Percentiles rank a stretch among this genome's conserved stretches.
These are phyloP conservation scores for Zapus hudsonius DNA, from an alignment of 2,113 vertebrate genomes.

Conservation along the genomic window DNA sequence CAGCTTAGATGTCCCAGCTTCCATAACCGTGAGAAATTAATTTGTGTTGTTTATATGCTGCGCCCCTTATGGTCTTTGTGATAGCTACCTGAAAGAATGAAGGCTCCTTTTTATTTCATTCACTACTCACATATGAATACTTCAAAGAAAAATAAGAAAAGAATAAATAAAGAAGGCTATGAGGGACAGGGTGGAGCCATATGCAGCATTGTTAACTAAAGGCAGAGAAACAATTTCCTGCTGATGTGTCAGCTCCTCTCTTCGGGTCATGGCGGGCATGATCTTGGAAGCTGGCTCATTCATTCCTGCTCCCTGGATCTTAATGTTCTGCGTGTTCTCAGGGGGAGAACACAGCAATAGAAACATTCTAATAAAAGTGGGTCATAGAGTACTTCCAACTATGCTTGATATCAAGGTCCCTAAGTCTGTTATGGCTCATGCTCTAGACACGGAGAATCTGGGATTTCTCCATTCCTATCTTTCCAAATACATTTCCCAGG, in stretches of 20 bases:
- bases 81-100: background rate
- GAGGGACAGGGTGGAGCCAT: fast-evolving
- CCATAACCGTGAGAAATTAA: background rate
- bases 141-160: background rate
- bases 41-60: background rate
- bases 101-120: background rate
- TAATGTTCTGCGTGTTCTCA: background rate
- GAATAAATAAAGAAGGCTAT: fast-evolving
- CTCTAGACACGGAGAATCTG: background rate
- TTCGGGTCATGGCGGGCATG: background rate
- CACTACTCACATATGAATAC: background rate
- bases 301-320: background rate
- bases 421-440: background rate
- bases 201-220: background rate
- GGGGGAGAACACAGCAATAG: background rate
- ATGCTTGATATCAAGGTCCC: background rate
- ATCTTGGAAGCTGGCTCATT: background rate
- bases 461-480: background rate
- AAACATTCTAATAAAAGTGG: background rate
- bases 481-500: background rate
- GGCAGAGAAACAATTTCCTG: background rate
- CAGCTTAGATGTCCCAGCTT: background rate
- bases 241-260: background rate
- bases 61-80: background rate
- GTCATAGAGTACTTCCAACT: background rate